Base-by-base conservation (phyloP, 1,140 invertebrate species). In the Drosophila simulans region DNA sequence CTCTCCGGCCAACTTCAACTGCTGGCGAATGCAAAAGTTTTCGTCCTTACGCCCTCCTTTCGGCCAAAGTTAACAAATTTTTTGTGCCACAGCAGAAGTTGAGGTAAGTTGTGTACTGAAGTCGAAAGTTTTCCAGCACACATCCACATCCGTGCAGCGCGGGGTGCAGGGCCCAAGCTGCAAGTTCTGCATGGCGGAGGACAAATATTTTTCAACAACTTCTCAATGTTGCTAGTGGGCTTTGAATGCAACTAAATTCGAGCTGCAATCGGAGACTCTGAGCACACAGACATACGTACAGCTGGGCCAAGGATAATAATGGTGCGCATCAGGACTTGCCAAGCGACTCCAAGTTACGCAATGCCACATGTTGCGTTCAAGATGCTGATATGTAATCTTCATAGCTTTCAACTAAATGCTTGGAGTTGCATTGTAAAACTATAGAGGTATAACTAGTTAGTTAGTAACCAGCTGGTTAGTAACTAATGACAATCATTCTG, bases 91-190 rank as follows among this genome's bases (percentile, higher is more conserved):
- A 63, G 51, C 77, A 74, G 54, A 84, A 89, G 84, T 89, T 89
- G 46, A 77, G 84, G 72, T 89, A 80, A 89, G 64, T 89, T 89
- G 84, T 73, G 84, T 66, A 63, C 79, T 58, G 73, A 86, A 86
- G 83, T 72, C 81, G 74, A 76, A 83, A 86, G 78, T 86, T 86
- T 78, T 64, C 48, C 52, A 22, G 56, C 55, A 66, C 54, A 68
- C 54, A 54, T 51, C 54, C 54, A 68, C 54, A 54, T 51, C 54
- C 51, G 22, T 45, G 27, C 7, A 49, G 22, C 15, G 13, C 25
- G 62, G 31, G 52, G 13, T n/a, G 63, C 27, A 34, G 27, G 37
- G n/a, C 20, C 20, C 49, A 31, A 34, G 15, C 27, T 25, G 40
- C 17, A 22, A 20, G 48, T 57, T 45, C 40, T 25, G 43, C 43